phyloP scores from a whole-genome alignment of 2,888 invertebrate species.

The Antitype chi region DNA sequence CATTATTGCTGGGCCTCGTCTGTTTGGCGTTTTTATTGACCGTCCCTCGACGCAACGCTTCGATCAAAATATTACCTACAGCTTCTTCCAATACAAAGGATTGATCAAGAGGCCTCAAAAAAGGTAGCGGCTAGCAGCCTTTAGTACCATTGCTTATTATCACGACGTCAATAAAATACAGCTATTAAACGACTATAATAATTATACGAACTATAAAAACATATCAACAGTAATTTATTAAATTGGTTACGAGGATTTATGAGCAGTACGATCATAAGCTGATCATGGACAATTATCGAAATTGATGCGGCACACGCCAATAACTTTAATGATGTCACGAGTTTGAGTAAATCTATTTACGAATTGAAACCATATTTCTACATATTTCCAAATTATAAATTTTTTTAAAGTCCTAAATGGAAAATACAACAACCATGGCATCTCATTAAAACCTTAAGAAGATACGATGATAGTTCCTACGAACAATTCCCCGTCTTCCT shows the following conservation, averaged over 20 bases:
- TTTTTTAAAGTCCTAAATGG: not conserved
- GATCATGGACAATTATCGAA: constrained; percentile 46
- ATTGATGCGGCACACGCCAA: constrained; percentile 40
- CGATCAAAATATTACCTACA: not conserved
- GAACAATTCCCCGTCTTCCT: too few relatives aligned
- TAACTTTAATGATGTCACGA: constrained; percentile 10
- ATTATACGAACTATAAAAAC: constrained; percentile 42
- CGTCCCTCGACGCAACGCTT: too few relatives aligned
- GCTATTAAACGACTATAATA: constrained; percentile 39
- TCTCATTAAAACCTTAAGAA: not conserved
- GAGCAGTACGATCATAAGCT: constrained; percentile 36
- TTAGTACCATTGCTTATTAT: not conserved
- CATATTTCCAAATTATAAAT: not conserved
- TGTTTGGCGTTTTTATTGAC: too few relatives aligned
- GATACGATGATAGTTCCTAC: too few relatives aligned
- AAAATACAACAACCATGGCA: too few relatives aligned
- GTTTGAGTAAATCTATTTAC: constrained; percentile 23
- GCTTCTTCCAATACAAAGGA: not conserved
- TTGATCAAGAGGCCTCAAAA: not conserved
- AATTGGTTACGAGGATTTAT: constrained; percentile 56
- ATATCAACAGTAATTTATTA: constrained; percentile 52
- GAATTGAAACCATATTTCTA: not conserved
- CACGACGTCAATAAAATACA: constrained; percentile 22
- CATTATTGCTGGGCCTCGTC: too few relatives aligned
- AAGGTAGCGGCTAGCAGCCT: not conserved